These are phyloP conservation scores for Alcis repandata DNA, from an alignment of 2,888 invertebrate species.

Conservation along the genomic window DNA sequence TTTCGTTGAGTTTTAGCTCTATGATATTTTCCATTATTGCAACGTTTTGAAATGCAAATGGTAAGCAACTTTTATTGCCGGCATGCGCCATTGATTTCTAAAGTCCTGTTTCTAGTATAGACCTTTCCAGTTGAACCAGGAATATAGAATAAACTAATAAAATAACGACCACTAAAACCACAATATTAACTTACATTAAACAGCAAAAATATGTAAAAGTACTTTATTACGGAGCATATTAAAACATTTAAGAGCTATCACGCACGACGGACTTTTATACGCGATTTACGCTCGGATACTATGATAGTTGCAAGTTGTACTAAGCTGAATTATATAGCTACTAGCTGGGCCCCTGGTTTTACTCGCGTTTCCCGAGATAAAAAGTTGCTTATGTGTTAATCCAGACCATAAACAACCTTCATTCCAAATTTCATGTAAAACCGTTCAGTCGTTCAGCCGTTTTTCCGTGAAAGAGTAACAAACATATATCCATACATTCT, in stretches of 20 bases:
- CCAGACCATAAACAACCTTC: too few species aligned
- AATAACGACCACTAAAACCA: slow-evolving; percentile 20
- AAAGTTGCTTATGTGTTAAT: too few species aligned
- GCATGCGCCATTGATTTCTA: slow-evolving; percentile 13
- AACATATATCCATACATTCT: too few species aligned
- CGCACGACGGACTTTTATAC: not conserved
- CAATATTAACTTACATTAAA: slow-evolving; percentile 41
- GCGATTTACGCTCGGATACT: not conserved
- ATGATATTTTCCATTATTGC: too few species aligned
- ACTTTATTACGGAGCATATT: slow-evolving; percentile 58
- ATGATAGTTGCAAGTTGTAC: too few species aligned
- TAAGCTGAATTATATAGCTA: too few species aligned
- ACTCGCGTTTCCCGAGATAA: too few species aligned
- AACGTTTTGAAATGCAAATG: not conserved
- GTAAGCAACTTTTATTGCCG: not conserved
- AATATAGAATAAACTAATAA: slow-evolving; percentile 7
- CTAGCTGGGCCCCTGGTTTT: too few species aligned
- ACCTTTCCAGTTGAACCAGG: not conserved
- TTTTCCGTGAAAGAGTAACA: too few species aligned
- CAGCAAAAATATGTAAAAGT: slow-evolving; percentile 53
- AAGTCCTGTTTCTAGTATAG: not conserved
- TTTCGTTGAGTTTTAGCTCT: too few species aligned
- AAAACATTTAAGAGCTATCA: slow-evolving; percentile 53
- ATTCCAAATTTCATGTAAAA: too few species aligned
- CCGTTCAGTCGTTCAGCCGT: too few species aligned